Evolutionary conservation across 2,113 vertebrate species (phyloP).

Genomic region (Cercocebus atys): DNA sequence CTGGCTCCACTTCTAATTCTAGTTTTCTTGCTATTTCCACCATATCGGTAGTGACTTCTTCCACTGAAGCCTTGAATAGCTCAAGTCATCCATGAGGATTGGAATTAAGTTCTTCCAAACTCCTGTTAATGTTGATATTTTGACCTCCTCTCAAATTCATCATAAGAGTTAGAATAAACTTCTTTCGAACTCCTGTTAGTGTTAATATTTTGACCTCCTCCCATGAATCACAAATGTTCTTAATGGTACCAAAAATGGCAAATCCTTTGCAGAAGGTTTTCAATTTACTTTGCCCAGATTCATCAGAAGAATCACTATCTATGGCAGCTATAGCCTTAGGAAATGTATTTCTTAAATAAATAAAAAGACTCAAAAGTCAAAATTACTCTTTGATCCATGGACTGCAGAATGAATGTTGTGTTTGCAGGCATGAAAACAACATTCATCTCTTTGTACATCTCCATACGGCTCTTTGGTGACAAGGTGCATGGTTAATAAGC

Average conservation of each 20-base stretch:
- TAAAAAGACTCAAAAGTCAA: background rate
- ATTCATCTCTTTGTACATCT: background rate
- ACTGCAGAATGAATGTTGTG: background rate
- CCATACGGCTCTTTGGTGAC: background rate
- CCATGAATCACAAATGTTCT: background rate
- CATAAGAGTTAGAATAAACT: background rate
- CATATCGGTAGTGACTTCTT: background rate
- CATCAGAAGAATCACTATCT: background rate
- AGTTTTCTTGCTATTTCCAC: background rate
- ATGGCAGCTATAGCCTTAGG: background rate
- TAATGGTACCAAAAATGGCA: background rate
- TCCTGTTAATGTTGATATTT: background rate
- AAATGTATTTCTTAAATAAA: background rate
- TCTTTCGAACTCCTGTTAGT: background rate
- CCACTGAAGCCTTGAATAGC: background rate
- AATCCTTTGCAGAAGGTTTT: background rate
- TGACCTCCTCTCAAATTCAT: background rate
- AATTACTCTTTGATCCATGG: background rate
- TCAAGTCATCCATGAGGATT: background rate
- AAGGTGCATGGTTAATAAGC: background rate
- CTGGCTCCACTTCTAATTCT: background rate
- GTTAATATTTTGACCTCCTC: background rate
- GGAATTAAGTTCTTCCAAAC: background rate
- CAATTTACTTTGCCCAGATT: background rate
- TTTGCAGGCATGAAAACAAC: background rate